Conservation (phyloP, 2,797 vertebrate genomes). For the Hylomyscus alleni region DNA sequence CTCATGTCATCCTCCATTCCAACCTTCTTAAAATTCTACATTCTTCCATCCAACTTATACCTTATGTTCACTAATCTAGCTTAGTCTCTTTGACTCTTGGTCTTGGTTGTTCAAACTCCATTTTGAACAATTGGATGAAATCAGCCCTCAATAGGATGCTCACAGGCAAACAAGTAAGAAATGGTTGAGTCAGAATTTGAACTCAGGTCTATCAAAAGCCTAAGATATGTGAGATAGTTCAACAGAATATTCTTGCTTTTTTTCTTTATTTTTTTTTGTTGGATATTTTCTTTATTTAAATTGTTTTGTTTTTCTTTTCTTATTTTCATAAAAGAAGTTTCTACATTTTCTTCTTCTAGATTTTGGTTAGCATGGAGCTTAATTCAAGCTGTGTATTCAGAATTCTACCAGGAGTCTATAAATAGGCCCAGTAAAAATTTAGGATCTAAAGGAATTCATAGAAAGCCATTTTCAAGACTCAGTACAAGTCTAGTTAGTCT, state of each 20-base stretch:
- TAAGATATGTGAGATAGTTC: background rate
- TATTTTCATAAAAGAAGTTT: background rate
- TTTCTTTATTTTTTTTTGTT: no score
- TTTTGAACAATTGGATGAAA: constrained; percentile 2
- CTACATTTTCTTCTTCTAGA: background rate
- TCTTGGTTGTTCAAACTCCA: background rate
- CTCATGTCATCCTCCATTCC: background rate
- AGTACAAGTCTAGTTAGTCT: background rate
- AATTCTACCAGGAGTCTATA: constrained; percentile 15
- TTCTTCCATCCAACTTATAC: background rate
- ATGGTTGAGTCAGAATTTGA: background rate
- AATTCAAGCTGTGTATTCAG: background rate
- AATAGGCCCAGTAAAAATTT: background rate
- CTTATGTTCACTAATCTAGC: background rate
- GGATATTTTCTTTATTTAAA: no score
- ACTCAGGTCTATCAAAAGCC: background rate
- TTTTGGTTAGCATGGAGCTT: background rate
- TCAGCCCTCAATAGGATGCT: background rate
- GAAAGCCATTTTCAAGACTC: background rate
- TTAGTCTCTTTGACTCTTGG: background rate
- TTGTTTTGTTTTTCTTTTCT: no score
- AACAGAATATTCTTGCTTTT: background rate
- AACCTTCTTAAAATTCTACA: background rate
- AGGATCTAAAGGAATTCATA: background rate
- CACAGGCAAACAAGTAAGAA: background rate